Base-by-base conservation (phyloP, 2,888 invertebrate species). In the Xestia sexstrigata region DNA sequence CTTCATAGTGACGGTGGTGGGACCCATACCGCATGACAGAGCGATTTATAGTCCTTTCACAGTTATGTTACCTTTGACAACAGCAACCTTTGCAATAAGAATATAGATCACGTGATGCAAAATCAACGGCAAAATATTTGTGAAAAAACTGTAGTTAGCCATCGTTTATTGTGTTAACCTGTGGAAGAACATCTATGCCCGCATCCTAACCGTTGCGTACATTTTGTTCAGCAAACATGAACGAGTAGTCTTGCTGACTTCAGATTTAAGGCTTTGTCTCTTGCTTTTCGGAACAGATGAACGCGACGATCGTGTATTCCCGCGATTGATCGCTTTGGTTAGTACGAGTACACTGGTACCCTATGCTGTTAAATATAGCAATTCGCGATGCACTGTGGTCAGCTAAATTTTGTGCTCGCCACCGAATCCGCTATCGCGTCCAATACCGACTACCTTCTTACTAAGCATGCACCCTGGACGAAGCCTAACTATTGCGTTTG, bases 401-500 rank as follows among this genome's bases (percentile, higher is more conserved):
- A 62, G 35, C 3, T 30, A 0, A 20, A 60, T 60, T 4, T 9
- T 0, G 9, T 17, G 4, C 1, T 8, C 20, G 9, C 9, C 23
- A 23, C 15, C 17, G 5, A 1, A 23, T 9, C n/a, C 23, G 4
- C 7, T 17, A 26, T 26, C 35, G 35, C 45, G 3, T 2, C 26
- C 17, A 26, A n/a, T 45, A 45, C 17, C 45, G 26, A 35, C 1
- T 35, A 39, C 9, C 0, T 7, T 0, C 8, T 39, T 20, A 71
- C n/a, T 20, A 71, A 35, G 2, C 20, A 13, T 47, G 20, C 20
- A 39, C 69, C 20, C 15, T 72, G 7, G 20, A 49, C 20, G 15
- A 26, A 70, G 9, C 39, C 70, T 42, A 69, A 70, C 72, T 72
- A 55, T 72, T 72, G 78, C 82, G 13, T 77, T 73, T 70, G 69